Conservation (phyloP, 2,797 vertebrate genomes). For the Petrocephalus schoutedeni region DNA sequence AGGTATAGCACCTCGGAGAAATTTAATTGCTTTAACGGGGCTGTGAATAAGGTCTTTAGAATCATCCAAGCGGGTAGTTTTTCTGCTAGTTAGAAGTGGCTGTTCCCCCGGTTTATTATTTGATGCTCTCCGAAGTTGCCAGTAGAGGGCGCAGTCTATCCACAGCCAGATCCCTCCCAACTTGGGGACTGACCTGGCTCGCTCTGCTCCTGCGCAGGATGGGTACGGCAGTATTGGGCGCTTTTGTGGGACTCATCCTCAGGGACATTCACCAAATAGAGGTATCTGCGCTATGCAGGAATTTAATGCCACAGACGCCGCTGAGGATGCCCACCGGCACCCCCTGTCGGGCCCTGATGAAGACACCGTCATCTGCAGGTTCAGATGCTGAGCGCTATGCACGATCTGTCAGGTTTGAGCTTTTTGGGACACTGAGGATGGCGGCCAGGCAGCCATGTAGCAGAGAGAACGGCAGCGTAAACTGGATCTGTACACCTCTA, state of each 20-base stretch:
- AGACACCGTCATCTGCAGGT: not conserved
- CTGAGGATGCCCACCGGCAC: not conserved
- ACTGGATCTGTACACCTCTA: not conserved
- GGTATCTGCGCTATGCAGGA: not conserved
- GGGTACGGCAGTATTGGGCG: not conserved
- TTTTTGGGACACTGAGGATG: not conserved
- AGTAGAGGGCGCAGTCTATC: slow-evolving; percentile 50
- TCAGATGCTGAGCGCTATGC: not conserved
- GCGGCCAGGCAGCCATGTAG: not conserved
- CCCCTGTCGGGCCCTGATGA: not conserved
- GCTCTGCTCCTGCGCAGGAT: not conserved
- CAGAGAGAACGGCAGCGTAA: not conserved
- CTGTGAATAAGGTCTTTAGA: not conserved
- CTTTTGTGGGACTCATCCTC: not conserved
- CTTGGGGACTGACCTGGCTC: not conserved
- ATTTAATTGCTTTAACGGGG: not conserved
- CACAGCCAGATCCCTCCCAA: not conserved
- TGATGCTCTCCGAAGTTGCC: slow-evolving; percentile 25
- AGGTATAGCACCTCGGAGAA: not conserved
- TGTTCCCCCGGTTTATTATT: not conserved
- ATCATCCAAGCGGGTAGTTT: not conserved
- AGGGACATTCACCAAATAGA: not conserved
- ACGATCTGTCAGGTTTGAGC: not conserved
- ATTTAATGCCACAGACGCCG: not conserved
- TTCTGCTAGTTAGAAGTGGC: not conserved